Evolutionary conservation across 2,797 vertebrate genomes (phyloP), one percentile per base, ranked within the genome.

Genomic region (Hyperoplus lanceolatus): DNA sequence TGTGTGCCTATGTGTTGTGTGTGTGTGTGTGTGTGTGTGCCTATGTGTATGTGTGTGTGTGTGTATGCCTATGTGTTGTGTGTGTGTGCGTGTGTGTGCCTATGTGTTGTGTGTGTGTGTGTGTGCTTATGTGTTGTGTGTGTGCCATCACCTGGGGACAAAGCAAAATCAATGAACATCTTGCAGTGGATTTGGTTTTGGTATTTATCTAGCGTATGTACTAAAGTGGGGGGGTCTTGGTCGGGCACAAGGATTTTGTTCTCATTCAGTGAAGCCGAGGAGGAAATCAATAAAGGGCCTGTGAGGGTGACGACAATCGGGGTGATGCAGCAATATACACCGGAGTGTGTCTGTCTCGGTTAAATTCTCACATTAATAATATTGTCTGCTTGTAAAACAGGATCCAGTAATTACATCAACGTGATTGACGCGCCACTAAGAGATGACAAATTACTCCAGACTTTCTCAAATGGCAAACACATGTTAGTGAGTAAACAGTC

Each of bases 151-250:
- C 82, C 68, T 81, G 82, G 63, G 16, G 13, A 88, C 69, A 85
- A 82, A 87, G 77, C 65, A 83, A 89, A 29, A 92, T 91, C 92
- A 92, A 91, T 91, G 83, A 79, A 87, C 85, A 83, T 89, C 61
- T 83, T 87, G 79, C 63, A 76, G 57, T 58, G 91, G 75, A 89
- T 89, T 86, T 70, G 59, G 58, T 76, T 87, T 70, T 90, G 87
- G 87, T 94, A 89, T 90, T 88, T 67, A 60, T 80, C 71, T 41
- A 79, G 79, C 63, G 79, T 88, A 70, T 89, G 87, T 87, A 89
- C 75, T 60, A 45, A 29, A 29, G 29, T 29, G 29, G 38, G 39
- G 39, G 64, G 73, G 79, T 85, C 75, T 83, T 81, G 83, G 83
- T 80, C 53, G 62, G 74, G 59, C 49, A 3, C 41, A n/a, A 65